A percentile compares a stretch with the other conserved stretches of the same genome.
Evolutionary conservation across 2,113 vertebrate genomes (phyloP).

Genomic region (Bufo bufo): DNA sequence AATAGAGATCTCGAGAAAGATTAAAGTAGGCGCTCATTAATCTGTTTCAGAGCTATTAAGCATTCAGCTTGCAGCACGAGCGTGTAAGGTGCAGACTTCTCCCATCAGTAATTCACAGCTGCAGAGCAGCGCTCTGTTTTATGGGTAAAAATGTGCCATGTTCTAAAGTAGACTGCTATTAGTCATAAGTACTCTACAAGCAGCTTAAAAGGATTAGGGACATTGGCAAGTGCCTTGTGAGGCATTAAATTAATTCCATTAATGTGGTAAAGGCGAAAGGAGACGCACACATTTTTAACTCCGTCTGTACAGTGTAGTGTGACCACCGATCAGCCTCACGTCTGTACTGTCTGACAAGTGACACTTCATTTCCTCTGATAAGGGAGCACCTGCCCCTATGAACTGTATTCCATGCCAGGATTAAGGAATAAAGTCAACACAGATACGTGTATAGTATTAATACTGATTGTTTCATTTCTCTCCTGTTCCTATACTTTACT

Average conservation of each 20-base stretch:
- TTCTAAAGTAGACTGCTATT: slow-evolving; percentile 56
- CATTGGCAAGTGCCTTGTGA: slow-evolving; percentile 56
- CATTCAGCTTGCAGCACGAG: slow-evolving; percentile 52
- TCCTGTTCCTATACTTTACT: neutral
- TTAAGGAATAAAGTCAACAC: neutral
- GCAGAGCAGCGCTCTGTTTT: slow-evolving; percentile 50
- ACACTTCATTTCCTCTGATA: neutral
- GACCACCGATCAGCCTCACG: neutral
- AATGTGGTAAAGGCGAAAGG: slow-evolving; percentile 48
- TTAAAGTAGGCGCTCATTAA: slow-evolving; percentile 57
- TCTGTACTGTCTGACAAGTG: neutral
- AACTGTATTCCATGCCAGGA: neutral
- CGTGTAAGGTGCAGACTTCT: slow-evolving; percentile 48
- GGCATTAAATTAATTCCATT: slow-evolving; percentile 58
- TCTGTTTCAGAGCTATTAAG: slow-evolving; percentile 57
- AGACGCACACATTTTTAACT: slow-evolving; percentile 57
- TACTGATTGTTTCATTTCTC: neutral
- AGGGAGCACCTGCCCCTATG: neutral
- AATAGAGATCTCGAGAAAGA: slow-evolving; percentile 56
- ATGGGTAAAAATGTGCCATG: slow-evolving; percentile 45
- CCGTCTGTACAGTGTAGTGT: slow-evolving; percentile 64
- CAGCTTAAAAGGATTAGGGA: slow-evolving; percentile 59
- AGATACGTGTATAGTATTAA: neutral
- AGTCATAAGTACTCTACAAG: slow-evolving; percentile 52
- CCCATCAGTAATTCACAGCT: slow-evolving; percentile 52